Base-by-base conservation (phyloP, 2,113 vertebrate species). In the Cyprinodon brontotheroides region DNA sequence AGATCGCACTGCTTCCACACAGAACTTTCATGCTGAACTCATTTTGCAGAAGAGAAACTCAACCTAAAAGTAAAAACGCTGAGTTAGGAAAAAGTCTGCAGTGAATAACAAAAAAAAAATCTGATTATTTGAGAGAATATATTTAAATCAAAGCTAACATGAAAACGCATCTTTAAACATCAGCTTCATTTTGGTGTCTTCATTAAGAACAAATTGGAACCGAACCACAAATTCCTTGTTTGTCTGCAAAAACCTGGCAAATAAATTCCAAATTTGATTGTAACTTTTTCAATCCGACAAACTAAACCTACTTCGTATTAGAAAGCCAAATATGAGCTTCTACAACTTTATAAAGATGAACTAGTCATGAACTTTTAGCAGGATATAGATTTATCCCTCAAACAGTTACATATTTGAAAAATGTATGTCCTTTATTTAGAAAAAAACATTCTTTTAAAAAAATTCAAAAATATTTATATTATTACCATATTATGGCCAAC, bases 1-100 rank as follows among this genome's bases (percentile, higher is more conserved):
- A 29, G 29, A 29, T 29, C 29, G 29, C 29, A 29, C 29, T 29
- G 29, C 29, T 29, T 29, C 29, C 29, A 29, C 29, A 29, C 29
- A 29, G 29, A 29, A 29, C 29, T 29, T 29, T 45, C 15, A 61
- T 13, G 37, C 57, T 61, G 40, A 45, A 36, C 57, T 9, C 14
- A 11, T 13, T 62, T 62, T 61, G 60, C 41, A 62, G 70, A 71
- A 71, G 40, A 62, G 70, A 62, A 71, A 71, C 70, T 11, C 20
- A 43, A 29, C 15, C 47, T 65, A 10, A 5, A n/a, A 22, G 9
- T 7, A 3, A 61, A 43, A 2, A 41, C 4, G 39, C 47, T 29
- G 68, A 60, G 0, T 60, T 29, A 4, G 15, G 5, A 8, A 39
- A 70, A 68, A 61, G 14, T 5, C 57, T 36, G 40, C 11, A 43